These are phyloP conservation scores for Heterochromis multidens DNA, from an alignment of 2,113 vertebrate species.

Conservation along the genomic window DNA sequence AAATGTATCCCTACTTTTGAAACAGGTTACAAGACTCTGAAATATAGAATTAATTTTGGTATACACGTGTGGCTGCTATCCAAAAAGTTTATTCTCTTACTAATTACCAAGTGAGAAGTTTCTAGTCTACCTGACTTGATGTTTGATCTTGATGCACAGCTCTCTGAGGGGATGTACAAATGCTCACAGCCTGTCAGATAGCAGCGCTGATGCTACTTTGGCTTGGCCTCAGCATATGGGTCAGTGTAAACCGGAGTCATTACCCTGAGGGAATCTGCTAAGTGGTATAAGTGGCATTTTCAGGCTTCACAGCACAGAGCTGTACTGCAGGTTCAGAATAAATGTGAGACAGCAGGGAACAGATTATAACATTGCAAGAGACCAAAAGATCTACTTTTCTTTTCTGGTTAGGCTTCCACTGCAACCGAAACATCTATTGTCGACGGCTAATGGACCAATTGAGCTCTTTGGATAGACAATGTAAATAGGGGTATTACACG, in stretches of 20 bases:
- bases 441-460: conserved; percentile 38
- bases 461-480: conserved; percentile 61
- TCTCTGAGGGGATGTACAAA: conserved; percentile 43
- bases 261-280: conserved; percentile 60
- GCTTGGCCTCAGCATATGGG: conserved; percentile 42
- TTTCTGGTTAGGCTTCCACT: conserved; percentile 27
- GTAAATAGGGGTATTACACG: conserved; percentile 44
- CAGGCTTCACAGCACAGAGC: conserved; percentile 44
- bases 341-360: conserved; percentile 38
- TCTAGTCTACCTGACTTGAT: not conserved
- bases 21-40: not conserved
- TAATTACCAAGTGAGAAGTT: not conserved
- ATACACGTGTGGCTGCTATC: not conserved
- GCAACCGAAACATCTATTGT: conserved; percentile 30
- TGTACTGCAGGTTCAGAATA: conserved; percentile 39
- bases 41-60: not conserved
- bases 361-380: conserved; percentile 43
- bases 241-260: conserved; percentile 41
- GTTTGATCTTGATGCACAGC: not conserved
- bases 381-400: conserved; percentile 21
- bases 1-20: conserved; percentile 9
- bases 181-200: conserved; percentile 58
- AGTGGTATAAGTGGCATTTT: conserved; percentile 59
- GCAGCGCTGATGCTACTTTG: conserved; percentile 33
- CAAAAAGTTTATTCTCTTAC: not conserved